phyloP scores from a whole-genome alignment of 2,888 invertebrate species.

The Eristalis tenax region DNA sequence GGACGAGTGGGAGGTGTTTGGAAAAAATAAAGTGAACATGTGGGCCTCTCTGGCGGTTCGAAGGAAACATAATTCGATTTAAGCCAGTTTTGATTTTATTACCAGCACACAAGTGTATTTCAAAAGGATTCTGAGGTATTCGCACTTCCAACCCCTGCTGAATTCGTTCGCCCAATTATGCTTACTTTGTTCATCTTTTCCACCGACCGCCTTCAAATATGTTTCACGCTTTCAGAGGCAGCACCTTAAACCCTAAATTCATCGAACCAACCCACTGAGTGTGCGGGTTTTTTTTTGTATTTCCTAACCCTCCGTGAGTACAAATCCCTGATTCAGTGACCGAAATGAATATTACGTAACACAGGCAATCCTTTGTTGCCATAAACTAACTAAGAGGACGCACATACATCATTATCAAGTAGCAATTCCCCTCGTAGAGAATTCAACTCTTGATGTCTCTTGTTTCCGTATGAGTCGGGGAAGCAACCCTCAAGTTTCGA shows the following conservation, averaged over 20 bases:
- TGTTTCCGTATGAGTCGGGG: slow-evolving; percentile 42
- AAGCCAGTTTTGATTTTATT: too few relatives aligned
- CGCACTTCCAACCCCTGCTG: neutral
- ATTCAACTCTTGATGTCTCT: slow-evolving; percentile 52
- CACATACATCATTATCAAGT: slow-evolving; percentile 6
- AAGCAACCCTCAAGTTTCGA: slow-evolving; percentile 21
- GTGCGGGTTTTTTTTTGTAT: neutral
- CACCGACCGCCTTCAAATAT: neutral
- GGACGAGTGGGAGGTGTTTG: neutral
- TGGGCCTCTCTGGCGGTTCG: neutral
- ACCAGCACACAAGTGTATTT: neutral
- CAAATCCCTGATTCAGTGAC: neutral
- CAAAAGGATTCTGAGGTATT: neutral
- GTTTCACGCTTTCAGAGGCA: neutral
- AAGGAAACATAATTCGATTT: neutral
- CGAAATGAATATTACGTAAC: neutral
- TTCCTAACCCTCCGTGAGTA: neutral
- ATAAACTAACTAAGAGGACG: slow-evolving; percentile 25
- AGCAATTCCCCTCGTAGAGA: slow-evolving; percentile 4
- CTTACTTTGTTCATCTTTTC: neutral
- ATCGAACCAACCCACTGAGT: neutral
- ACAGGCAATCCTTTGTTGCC: neutral
- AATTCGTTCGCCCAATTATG: neutral
- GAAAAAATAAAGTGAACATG: neutral
- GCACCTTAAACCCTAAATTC: neutral